phyloP scores from a whole-genome alignment of 2,113 vertebrate species.

The Rynchops niger region DNA sequence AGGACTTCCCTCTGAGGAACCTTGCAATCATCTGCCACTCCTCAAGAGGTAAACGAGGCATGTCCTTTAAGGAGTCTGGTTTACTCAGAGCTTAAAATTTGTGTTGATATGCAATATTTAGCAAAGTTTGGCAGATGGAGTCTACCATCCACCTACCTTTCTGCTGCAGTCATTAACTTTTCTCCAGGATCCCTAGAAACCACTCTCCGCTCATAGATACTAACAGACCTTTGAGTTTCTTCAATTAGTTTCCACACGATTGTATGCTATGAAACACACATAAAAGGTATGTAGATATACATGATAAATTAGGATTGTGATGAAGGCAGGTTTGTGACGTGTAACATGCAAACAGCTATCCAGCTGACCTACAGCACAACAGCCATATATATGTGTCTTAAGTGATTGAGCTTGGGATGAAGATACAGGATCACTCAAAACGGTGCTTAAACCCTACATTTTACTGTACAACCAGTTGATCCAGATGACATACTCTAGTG shows the following conservation, averaged over 20 bases:
- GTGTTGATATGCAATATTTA: fast-evolving
- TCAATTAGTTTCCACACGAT: neutral
- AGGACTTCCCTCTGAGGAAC: neutral
- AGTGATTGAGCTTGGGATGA: neutral
- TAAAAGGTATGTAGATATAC: neutral
- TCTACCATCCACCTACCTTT: neutral
- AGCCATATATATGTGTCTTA: neutral
- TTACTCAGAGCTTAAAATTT: neutral
- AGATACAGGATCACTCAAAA: neutral
- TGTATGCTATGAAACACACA: neutral
- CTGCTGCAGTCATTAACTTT: neutral
- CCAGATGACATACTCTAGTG: neutral
- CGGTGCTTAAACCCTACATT: neutral
- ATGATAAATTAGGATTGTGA: neutral
- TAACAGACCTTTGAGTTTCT: neutral
- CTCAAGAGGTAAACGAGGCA: neutral
- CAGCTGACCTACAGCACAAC: neutral
- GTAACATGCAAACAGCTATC: neutral
- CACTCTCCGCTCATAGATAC: neutral
- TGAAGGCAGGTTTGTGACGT: neutral
- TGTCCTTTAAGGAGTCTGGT: neutral
- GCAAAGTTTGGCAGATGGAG: neutral
- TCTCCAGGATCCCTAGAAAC: neutral
- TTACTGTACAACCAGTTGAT: neutral
- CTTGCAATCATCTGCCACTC: neutral